These are phyloP conservation scores for Monoplex corrugatus DNA, from an alignment of 2,888 invertebrate genomes.

Conservation along the genomic window DNA sequence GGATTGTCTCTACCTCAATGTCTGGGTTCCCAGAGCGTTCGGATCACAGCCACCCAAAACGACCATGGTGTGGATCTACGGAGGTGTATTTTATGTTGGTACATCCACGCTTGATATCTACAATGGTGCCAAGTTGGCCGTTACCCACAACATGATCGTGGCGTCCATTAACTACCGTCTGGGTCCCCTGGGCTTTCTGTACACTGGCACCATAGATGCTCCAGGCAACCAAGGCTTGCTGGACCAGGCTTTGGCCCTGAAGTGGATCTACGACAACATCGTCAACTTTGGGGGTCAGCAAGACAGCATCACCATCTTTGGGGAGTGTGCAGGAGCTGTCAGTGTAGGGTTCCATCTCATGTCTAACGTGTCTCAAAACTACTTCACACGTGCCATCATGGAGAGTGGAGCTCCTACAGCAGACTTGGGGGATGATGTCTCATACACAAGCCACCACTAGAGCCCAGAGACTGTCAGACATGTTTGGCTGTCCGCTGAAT, in stretches of 20 bases:
- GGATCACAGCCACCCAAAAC: slow-evolving; percentile 81
- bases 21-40: slow-evolving; percentile 89
- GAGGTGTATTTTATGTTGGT: slow-evolving; percentile 96
- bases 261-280: slow-evolving; percentile 95
- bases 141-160: slow-evolving; percentile 91
- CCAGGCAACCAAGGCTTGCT: slow-evolving; percentile 95
- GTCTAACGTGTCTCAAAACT: slow-evolving; percentile 63
- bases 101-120: slow-evolving; percentile 88
- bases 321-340: slow-evolving; percentile 73
- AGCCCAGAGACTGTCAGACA: no score
- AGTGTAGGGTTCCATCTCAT: slow-evolving; percentile 69
- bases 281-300: slow-evolving; percentile 69
- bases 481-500: no score
- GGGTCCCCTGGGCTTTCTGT: slow-evolving; percentile 96
- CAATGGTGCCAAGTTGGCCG: slow-evolving; percentile 87
- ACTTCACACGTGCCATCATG: slow-evolving; percentile 71
- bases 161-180: slow-evolving; percentile 96
- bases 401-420: slow-evolving; percentile 64
- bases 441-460: no score
- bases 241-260: slow-evolving; percentile 95
- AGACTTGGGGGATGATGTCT: no score
- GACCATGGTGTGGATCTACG: slow-evolving; percentile 95
- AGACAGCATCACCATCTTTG: slow-evolving; percentile 69
- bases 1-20: slow-evolving; percentile 96
- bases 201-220: slow-evolving; percentile 90